A percentile compares a stretch with the other conserved stretches of the same genome.
These are phyloP conservation scores for Abrostola triplasia DNA, from an alignment of 2,888 invertebrate species.

Conservation along the genomic window DNA sequence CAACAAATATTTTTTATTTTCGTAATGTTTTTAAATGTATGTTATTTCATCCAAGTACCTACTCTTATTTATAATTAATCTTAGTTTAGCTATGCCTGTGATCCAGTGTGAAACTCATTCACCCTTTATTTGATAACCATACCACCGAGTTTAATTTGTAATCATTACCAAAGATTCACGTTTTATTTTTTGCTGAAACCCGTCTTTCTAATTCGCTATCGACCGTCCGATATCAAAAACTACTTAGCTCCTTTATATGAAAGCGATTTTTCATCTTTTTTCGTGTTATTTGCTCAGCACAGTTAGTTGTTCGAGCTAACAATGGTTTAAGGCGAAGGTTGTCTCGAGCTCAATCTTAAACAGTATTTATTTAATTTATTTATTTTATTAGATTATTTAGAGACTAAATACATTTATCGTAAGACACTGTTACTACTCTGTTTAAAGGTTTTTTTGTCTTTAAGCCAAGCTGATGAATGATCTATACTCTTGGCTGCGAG, in stretches of 20 bases:
- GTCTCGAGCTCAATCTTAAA: background rate
- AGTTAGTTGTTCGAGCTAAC: slow-evolving; percentile 40
- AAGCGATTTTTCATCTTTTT: slow-evolving; percentile 57
- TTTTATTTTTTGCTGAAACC: slow-evolving; percentile 42
- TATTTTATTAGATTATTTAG: background rate
- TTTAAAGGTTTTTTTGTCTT: no score
- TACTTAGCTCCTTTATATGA: slow-evolving; percentile 60
- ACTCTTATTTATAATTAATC: background rate
- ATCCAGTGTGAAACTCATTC: background rate
- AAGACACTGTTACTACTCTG: no score
- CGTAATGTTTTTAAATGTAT: no score
- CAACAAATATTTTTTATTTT: no score
- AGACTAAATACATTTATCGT: no score
- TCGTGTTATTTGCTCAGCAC: slow-evolving; percentile 41
- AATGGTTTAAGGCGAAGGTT: slow-evolving; percentile 36
- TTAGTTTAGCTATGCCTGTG: background rate
- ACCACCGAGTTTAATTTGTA: slow-evolving; percentile 25
- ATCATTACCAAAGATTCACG: slow-evolving; percentile 8
- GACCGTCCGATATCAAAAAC: slow-evolving; percentile 58
- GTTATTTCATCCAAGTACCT: background rate
- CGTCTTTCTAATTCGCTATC: slow-evolving; percentile 54
- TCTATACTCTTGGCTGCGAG: no score
- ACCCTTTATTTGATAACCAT: background rate
- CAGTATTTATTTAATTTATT: background rate
- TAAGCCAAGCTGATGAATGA: no score